phyloP scores from a whole-genome alignment of 2,888 invertebrate species.

The Falcaria lacertinaria region DNA sequence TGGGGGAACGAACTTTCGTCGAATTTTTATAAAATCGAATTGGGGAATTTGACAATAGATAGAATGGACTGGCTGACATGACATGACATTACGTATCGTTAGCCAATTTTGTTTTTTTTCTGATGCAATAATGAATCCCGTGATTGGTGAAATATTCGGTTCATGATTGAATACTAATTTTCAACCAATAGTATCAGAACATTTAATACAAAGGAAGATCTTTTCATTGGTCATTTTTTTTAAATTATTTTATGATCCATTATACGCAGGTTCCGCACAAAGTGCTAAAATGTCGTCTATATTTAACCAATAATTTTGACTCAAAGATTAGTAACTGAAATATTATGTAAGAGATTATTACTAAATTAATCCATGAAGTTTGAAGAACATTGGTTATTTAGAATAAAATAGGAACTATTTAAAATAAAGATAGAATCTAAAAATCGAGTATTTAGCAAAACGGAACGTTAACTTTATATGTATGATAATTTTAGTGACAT shows the following conservation, averaged over 20 bases:
- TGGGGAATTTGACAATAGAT: conserved; percentile 49
- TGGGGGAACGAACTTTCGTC: conserved; percentile 33
- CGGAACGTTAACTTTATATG: too few species aligned
- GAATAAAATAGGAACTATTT: too few species aligned
- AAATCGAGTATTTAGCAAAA: too few species aligned
- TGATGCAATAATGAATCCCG: conserved; percentile 12
- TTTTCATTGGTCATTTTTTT: conserved; percentile 37
- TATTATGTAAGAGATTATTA: too few species aligned
- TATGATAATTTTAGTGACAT: too few species aligned
- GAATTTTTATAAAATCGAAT: conserved; percentile 44
- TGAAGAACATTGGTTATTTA: too few species aligned
- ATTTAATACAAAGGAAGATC: conserved; percentile 45
- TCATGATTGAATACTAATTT: conserved; percentile 22
- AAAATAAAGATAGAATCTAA: too few species aligned
- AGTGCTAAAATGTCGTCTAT: background rate
- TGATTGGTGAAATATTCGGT: conserved; percentile 8
- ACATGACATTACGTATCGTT: conserved; percentile 39
- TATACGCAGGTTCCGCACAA: conserved; percentile 15
- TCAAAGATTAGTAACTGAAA: too few species aligned
- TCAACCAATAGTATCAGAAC: conserved; percentile 52
- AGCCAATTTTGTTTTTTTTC: conserved; percentile 31
- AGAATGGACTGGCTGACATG: too few species aligned
- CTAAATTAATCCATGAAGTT: too few species aligned
- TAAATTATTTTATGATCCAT: conserved; percentile 21
- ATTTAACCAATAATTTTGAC: too few species aligned